A percentile compares a stretch with the other conserved stretches of the same genome.
phyloP scores from a whole-genome alignment of 2,888 invertebrate species.

The Coleophora flavipennella region DNA sequence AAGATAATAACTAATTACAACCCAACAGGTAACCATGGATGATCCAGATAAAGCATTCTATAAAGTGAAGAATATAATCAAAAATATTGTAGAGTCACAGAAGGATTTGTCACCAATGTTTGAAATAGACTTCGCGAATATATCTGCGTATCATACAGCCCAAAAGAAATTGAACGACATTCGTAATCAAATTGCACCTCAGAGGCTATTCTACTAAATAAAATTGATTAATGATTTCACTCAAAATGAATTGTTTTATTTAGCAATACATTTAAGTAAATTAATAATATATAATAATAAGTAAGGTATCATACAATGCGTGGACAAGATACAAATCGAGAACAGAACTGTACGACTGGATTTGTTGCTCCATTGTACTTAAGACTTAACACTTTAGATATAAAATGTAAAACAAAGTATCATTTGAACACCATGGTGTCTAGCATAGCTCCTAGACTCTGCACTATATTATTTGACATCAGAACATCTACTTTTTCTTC shows the following conservation, averaged over 20 bases:
- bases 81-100: constrained; percentile 42
- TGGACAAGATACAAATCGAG: constrained; percentile 22
- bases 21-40: constrained; percentile 45
- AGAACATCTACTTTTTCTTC: constrained; percentile 98
- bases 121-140: constrained; percentile 45
- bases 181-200: constrained; percentile 46
- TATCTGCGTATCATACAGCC: constrained; percentile 30
- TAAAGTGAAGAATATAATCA: constrained; percentile 44
- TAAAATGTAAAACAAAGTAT: constrained; percentile 34
- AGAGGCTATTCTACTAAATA: constrained; percentile 40
- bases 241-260: constrained; percentile 42
- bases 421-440: constrained; percentile 77
- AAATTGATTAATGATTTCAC: constrained; percentile 15
- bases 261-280: constrained; percentile 43
- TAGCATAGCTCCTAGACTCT: constrained; percentile 97
- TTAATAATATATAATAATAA: constrained; percentile 31
- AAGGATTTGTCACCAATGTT: constrained; percentile 44
- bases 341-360: constrained; percentile 33
- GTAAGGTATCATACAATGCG: constrained; percentile 44
- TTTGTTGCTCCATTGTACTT: constrained; percentile 43
- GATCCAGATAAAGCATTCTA: constrained; percentile 39
- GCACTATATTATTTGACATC: constrained; percentile 98
- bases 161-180: constrained; percentile 34
- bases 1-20: no score
- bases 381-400: constrained; percentile 35